Evolutionary conservation across 2,888 invertebrate genomes (phyloP).

Genomic region (Yponomeuta cagnagella): DNA sequence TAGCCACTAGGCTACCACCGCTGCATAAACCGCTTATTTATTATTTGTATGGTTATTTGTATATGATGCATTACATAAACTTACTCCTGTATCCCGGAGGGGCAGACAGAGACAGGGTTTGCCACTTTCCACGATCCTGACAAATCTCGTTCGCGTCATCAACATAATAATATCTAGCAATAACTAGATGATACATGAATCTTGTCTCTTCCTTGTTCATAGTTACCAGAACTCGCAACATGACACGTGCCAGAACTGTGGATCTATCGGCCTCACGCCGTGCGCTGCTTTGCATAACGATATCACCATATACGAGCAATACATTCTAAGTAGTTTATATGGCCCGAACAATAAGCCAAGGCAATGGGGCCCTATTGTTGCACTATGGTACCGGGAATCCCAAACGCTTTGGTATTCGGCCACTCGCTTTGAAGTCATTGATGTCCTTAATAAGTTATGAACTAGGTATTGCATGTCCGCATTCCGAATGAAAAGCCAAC

Average conservation of each 20-base stretch:
- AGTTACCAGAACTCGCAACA: constrained; percentile 25
- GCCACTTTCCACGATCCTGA: no score
- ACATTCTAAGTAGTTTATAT: constrained; percentile 56
- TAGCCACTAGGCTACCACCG: no score
- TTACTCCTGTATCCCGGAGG: no score
- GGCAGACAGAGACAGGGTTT: no score
- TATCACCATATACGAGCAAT: constrained; percentile 39
- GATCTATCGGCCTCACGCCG: neutral
- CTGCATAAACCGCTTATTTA: no score
- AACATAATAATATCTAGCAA: no score
- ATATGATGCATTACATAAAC: no score
- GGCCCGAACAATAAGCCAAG: constrained; percentile 23
- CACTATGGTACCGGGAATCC: neutral
- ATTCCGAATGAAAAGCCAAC: neutral
- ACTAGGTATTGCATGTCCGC: neutral
- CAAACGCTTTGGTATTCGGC: neutral
- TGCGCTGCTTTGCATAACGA: constrained; percentile 34
- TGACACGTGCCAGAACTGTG: constrained; percentile 42
- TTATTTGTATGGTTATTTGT: no score
- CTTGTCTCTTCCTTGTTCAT: neutral
- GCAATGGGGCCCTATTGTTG: neutral
- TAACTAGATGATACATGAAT: neutral
- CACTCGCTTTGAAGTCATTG: neutral
- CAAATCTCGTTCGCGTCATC: no score
- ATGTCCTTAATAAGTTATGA: neutral